Base-by-base conservation (phyloP, 2,888 invertebrate genomes). In the Spialia ferax region DNA sequence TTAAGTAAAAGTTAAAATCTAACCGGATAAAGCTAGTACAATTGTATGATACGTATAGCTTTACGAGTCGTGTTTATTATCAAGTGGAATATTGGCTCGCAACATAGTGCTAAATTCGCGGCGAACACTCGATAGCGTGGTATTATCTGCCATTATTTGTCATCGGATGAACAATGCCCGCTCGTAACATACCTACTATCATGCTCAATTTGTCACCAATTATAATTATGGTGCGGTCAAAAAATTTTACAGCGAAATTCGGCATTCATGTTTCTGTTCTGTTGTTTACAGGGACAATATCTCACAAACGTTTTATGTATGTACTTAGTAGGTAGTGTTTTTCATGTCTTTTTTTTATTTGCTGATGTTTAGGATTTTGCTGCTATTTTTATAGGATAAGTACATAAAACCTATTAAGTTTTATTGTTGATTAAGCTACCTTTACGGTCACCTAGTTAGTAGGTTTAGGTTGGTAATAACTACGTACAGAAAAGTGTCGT, bases 141-240 rank as follows among this genome's bases (percentile, higher is more conserved):
- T 88, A 93, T 92, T 93, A 93, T 93, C 93, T 88, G 82, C 86
- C 85, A 91, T 93, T 91, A 93, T 93, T 93, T 92, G 93, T 93
- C 93, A 92, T 84, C 83, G 85, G 76, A 80, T 86, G 88, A 88
- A 93, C 93, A 93, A 93, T 91, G 88, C 84, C 78, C 70, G 77
- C 83, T 81, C 81, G 77, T 79, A 79, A 81, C 78, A 80, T 80
- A 82, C 81, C 76, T 82, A 85, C 82, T 91, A 90, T 88, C 87
- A 87, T 85, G 86, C 86, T 83, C 87, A 87, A 89, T 92, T 90
- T 89, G 85, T 82, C 82, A 78, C 77, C 82, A 82, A 87, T 85
- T 87, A 84, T 83, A 82, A 86, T 83, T 78, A 82, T 72, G 70
- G 75, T 72, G 73, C 74, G 74, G 76, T 66, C 59, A 66, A 83